Conservation (phyloP, 2,888 invertebrate species). For the Acronicta psi region DNA sequence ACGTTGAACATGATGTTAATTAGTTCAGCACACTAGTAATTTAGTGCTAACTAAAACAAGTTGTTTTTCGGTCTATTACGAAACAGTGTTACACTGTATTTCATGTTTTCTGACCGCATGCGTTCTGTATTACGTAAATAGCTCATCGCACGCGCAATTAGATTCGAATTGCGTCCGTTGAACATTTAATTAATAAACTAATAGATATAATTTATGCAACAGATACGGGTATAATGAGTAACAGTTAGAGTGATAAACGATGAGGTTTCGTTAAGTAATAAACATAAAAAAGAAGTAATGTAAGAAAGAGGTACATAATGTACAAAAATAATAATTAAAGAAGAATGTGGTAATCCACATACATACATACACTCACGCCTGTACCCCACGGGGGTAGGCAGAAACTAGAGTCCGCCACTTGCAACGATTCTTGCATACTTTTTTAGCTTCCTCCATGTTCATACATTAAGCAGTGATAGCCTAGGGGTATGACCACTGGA, state of each 20-base stretch:
- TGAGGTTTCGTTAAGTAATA: no score
- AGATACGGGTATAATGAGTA: slow-evolving; percentile 29
- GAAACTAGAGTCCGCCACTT: no score
- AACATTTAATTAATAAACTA: slow-evolving; percentile 57
- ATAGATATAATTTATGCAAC: slow-evolving; percentile 36
- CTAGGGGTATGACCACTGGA: no score
- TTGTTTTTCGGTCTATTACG: slow-evolving; percentile 39
- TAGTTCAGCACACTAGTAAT: slow-evolving; percentile 26
- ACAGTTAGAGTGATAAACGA: slow-evolving; percentile 29
- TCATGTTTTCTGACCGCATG: slow-evolving; percentile 26
- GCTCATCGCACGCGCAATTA: slow-evolving; percentile 52
- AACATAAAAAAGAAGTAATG: no score
- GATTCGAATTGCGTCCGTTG: slow-evolving; percentile 61
- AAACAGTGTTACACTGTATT: slow-evolving; percentile 41
- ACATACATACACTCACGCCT: no score
- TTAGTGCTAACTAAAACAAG: slow-evolving; percentile 22
- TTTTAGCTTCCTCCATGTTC: no score
- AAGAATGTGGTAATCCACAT: no score
- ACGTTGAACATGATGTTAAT: slow-evolving; percentile 20
- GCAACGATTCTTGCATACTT: no score
- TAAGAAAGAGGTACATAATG: no score
- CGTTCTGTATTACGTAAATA: slow-evolving; percentile 36
- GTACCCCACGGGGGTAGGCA: no score
- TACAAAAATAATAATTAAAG: no score
- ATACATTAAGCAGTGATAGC: no score